These are phyloP conservation scores for Agonopterix subpropinquella DNA, from an alignment of 2,888 invertebrate genomes.

Conservation along the genomic window DNA sequence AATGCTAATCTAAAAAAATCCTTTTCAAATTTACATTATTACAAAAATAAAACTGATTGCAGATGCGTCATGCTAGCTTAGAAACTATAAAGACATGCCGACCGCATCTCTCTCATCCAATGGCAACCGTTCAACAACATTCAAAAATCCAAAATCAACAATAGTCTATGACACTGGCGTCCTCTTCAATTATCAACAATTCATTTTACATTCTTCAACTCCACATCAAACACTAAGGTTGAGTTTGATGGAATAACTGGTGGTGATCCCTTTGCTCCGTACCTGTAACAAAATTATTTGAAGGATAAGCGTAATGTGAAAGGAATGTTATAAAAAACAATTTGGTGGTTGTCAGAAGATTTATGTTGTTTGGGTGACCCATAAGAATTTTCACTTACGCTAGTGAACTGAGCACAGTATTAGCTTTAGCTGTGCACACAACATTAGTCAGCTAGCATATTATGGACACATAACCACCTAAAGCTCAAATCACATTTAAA, in stretches of 20 bases:
- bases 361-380: too few relatives aligned
- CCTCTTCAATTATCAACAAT: conserved; percentile 19
- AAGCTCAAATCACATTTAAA: too few relatives aligned
- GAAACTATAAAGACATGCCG: conserved; percentile 21
- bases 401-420: too few relatives aligned
- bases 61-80: conserved; percentile 21
- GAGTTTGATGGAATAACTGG: conserved; percentile 93
- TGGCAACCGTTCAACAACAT: conserved; percentile 38
- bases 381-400: too few relatives aligned
- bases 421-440: too few relatives aligned
- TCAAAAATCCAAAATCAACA: conserved; percentile 31
- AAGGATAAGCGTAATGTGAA: background rate
- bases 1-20: background rate
- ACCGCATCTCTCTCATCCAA: conserved; percentile 29
- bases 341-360: too few relatives aligned
- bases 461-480: too few relatives aligned
- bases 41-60: conserved; percentile 12
- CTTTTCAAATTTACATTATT: background rate
- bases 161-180: conserved; percentile 29
- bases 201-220: conserved; percentile 87
- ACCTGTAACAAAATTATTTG: conserved; percentile 59
- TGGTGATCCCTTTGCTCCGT: conserved; percentile 85
- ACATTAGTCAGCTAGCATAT: too few relatives aligned
- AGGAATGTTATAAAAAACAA: too few relatives aligned
- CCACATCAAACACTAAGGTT: conserved; percentile 91